Conservation (phyloP, 1,140 invertebrate species). For the Pomacea maculata region DNA sequence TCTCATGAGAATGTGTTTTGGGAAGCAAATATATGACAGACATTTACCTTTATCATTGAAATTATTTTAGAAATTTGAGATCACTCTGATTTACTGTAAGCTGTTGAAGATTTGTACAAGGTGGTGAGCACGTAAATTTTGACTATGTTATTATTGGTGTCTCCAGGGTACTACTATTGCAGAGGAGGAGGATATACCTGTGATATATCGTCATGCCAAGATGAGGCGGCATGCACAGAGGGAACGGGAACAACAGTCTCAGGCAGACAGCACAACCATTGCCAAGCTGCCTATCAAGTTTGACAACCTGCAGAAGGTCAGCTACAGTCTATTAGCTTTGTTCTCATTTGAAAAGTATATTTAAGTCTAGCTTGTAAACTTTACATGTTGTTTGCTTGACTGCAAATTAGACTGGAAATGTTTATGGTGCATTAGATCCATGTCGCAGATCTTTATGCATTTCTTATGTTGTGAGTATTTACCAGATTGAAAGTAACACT, state of each 20-base stretch:
- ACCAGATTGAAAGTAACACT: too few species aligned
- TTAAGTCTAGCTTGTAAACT: too few species aligned
- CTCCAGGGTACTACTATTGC: conserved; percentile 57
- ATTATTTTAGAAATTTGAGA: background rate
- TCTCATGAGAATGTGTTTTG: too few species aligned
- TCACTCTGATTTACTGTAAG: background rate
- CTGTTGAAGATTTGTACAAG: background rate
- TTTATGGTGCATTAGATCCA: too few species aligned
- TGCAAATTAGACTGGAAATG: too few species aligned
- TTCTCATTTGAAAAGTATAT: too few species aligned
- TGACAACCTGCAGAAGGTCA: conserved; percentile 79
- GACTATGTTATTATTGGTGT: background rate
- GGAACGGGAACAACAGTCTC: conserved; percentile 33
- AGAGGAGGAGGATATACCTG: conserved; percentile 64
- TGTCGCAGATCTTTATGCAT: too few species aligned
- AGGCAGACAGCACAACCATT: conserved; percentile 57
- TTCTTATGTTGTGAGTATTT: too few species aligned
- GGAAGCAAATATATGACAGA: too few species aligned
- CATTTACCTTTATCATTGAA: background rate
- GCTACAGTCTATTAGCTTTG: background rate
- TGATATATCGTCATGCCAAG: conserved; percentile 46
- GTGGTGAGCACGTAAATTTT: background rate
- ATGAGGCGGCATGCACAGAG: conserved; percentile 42
- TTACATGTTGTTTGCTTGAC: too few species aligned
- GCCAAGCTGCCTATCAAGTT: conserved; percentile 81